Evolutionary conservation across 2,797 vertebrate species (phyloP), one percentile per base, ranked within the genome.

Genomic region (Malacoraja senta): DNA sequence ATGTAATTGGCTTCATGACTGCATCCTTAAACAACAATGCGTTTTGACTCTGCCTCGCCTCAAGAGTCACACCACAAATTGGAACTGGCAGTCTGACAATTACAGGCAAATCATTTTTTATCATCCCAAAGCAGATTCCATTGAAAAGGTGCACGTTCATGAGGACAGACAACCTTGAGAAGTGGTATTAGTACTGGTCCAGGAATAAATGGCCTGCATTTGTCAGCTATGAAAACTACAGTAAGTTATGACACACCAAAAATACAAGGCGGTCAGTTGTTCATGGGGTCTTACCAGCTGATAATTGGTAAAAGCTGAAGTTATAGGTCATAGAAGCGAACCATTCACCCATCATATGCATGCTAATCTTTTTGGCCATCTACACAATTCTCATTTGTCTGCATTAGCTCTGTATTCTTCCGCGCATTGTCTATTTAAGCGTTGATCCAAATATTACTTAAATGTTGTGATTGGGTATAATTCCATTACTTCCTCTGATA

Each of bases 21-120:
- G 79, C 35, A 35, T 80, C 63, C 13, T 53, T 9, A 63, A 44
- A 10, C 19, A 68, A 44, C 24, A n/a, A 65, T 38, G 9, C 19
- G 12, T 2, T 26, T 88, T 95, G 93, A 1, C 91, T 76, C 38
- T 29, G 26, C 6, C 9, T 94, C 17, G 93, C 44, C 32, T 2
- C 24, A 71, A 26, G 63, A 35, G 77, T 91, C 80, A 53, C 29
- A 78, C 77, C 63, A 88, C 53, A 44, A 86, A 61, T 26, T 63
- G 29, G 71, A 90, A 35, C 8, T 71, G 38, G 24, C 35, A 93
- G 15, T 29, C 9, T 68, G 38, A 84, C 84, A n/a, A 65, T 35
- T 88, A 58, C n/a, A 79, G 7, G 21, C 68, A 15, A 26, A n/a
- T 84, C 38, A 58, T 7, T 21, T 21, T 32, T n/a, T 86, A 61